Conservation (phyloP, 2,797 vertebrate species). For the Jordanella pulchra region DNA sequence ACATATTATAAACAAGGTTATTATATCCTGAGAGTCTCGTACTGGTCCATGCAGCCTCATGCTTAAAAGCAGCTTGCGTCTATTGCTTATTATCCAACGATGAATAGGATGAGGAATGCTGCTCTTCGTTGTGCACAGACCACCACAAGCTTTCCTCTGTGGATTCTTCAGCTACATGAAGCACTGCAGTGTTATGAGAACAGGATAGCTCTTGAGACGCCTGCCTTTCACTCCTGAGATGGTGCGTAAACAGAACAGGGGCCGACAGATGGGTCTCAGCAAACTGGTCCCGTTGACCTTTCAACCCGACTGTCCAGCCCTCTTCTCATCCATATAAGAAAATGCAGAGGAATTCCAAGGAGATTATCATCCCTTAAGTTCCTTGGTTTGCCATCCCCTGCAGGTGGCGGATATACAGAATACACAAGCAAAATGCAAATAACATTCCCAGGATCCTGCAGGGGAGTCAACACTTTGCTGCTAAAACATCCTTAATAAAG, state of each 20-base stretch:
- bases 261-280: conserved; percentile 81
- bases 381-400: conserved; percentile 49
- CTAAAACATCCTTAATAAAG: conserved; percentile 15
- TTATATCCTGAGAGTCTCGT: not conserved
- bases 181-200: conserved; percentile 73
- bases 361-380: conserved; percentile 80
- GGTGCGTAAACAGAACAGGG: conserved; percentile 78
- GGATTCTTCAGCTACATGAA: conserved; percentile 65
- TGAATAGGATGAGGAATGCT: conserved; percentile 54
- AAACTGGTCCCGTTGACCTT: conserved; percentile 82
- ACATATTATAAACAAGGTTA: not conserved
- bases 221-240: conserved; percentile 78
- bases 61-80: conserved; percentile 67
- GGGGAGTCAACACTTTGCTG: conserved; percentile 8
- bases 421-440: conserved; percentile 38
- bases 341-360: conserved; percentile 75
- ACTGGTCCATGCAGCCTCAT: conserved; percentile 44
- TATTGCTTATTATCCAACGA: conserved; percentile 61
- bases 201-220: conserved; percentile 75
- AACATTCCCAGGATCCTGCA: conserved; percentile 53
- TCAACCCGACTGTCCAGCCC: conserved; percentile 80
- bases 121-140: conserved; percentile 44
- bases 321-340: conserved; percentile 69
- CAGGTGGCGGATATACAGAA: conserved; percentile 54
- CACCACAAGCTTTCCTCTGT: conserved; percentile 62